A percentile compares a stretch with the other conserved stretches of the same genome.
These are phyloP conservation scores for Leucania comma DNA, from an alignment of 2,888 invertebrate species.

Conservation along the genomic window DNA sequence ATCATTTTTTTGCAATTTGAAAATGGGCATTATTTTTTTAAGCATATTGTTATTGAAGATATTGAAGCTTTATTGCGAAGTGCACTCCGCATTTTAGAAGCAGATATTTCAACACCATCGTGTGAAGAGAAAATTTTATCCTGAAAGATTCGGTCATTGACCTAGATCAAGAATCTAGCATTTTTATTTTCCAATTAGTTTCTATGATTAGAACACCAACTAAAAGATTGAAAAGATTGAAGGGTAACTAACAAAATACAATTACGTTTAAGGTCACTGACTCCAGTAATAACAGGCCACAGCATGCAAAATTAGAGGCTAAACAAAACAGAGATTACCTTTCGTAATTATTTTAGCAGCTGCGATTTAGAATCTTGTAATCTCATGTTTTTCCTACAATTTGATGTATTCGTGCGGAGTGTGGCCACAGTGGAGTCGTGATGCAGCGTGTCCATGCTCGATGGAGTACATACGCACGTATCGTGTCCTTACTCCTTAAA, in stretches of 20 bases:
- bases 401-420: slow-evolving; percentile 49
- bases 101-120: not conserved
- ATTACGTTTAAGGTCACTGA: slow-evolving; percentile 51
- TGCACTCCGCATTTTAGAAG: not conserved
- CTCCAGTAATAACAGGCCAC: slow-evolving; percentile 44
- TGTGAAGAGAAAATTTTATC: not conserved
- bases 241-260: slow-evolving; percentile 42
- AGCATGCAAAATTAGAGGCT: slow-evolving; percentile 38
- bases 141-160: slow-evolving; percentile 26
- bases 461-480: slow-evolving; percentile 45
- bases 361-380: slow-evolving; percentile 29
- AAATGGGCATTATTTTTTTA: not conserved
- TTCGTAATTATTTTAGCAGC: slow-evolving; percentile 45
- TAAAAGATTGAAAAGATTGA: slow-evolving; percentile 41
- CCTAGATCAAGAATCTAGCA: slow-evolving; percentile 7
- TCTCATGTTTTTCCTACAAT: slow-evolving; percentile 38
- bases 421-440: slow-evolving; percentile 52
- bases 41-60: not conserved
- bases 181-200: slow-evolving; percentile 22
- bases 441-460: slow-evolving; percentile 40
- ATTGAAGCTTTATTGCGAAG: not conserved
- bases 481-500: slow-evolving; percentile 54
- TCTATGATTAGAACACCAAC: slow-evolving; percentile 34
- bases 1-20: too few species aligned
- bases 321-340: slow-evolving; percentile 47